These are phyloP conservation scores for Pan troglodytes DNA, from an alignment of 2,113 vertebrate genomes.

Conservation along the genomic window DNA sequence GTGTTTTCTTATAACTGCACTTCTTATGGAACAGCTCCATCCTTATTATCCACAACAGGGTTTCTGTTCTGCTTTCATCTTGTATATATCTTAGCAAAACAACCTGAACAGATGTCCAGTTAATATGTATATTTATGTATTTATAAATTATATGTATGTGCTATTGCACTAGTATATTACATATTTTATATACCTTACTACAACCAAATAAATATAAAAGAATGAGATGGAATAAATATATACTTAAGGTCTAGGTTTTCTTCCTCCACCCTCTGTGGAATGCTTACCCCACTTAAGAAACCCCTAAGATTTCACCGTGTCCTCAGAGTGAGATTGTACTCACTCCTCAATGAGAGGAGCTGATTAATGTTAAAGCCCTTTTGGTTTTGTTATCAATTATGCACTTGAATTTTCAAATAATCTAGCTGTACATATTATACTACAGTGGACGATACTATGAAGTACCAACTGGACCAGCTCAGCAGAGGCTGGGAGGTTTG, in stretches of 20 bases:
- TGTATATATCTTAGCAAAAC: not conserved
- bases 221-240: not conserved
- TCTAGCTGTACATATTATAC: no score
- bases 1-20: not conserved
- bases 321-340: no score
- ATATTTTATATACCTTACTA: not conserved
- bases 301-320: not conserved
- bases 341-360: not conserved
- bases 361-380: not conserved
- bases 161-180: not conserved
- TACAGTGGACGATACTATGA: not conserved
- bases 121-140: not conserved
- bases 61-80: not conserved
- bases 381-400: not conserved
- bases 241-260: not conserved
- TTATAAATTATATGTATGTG: not conserved
- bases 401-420: not conserved
- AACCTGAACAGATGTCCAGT: not conserved
- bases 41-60: not conserved
- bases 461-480: not conserved
- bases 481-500: not conserved
- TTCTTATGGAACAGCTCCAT: not conserved
- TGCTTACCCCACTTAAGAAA: not conserved
- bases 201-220: not conserved
- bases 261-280: not conserved